Base-by-base conservation (phyloP, 1,140 invertebrate species). In the Alviniconcha marisindica region DNA sequence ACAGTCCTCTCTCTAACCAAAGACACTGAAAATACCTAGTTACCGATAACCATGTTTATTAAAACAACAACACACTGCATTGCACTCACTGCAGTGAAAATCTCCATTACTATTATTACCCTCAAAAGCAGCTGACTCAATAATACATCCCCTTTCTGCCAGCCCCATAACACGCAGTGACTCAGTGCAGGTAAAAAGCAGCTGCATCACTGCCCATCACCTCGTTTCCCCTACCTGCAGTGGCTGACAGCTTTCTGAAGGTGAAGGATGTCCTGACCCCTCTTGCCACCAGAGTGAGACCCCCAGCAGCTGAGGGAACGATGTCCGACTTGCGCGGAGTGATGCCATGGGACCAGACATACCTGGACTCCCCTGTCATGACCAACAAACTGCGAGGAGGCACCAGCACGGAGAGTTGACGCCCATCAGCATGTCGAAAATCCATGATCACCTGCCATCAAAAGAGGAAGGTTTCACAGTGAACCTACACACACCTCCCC, bases 281-380 rank as follows among this genome's bases (percentile, higher is more conserved):
- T 66, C 98, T 94, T 54, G 94, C 91, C 71, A 94, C 92, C 1
- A 94, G 93, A 2, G 94, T 96, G 28, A 95, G 87, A n/a, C 86
- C 85, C 28, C 86, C 85, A 40, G 91, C 88, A 28, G 88, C 56
- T 0, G 92, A 92, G 84, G 94, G 91, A 81, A 97, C 92, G n/a
- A 97, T 93, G 93, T 99, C 98, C 84, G 95, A 96, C 77, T 96
- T 96, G 88, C 97, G 94, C 0, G 97, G 96, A 63, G 95, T 95
- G 84, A 99, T 99, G 83, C 92, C 93, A 92, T 94, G 94, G 74
- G 91, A 92, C 93, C 92, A 94, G 18, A 91, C 51, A 87, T 94
- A 96, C 93, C 96, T 94, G 33, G 96, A 95, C 92, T 97, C 96
- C 0, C 95, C 96, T 51, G 95, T 95, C 96, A 99, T 97, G 0